Conservation (phyloP, 2,888 invertebrate genomes). For the Ditula angustiorana region DNA sequence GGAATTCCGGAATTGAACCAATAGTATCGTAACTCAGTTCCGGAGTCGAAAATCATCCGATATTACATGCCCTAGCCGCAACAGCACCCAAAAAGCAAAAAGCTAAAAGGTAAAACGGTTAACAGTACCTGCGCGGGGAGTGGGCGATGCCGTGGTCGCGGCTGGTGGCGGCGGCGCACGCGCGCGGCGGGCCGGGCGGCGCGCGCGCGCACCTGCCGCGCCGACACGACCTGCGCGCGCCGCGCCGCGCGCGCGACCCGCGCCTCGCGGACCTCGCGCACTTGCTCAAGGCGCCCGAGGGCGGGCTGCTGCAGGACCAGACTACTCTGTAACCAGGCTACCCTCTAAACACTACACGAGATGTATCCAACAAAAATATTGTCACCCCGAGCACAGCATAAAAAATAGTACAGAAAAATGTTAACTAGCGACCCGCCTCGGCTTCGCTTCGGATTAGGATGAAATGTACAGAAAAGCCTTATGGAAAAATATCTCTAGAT, state of each 20-base stretch:
- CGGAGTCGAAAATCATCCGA: neutral
- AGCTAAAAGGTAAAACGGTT: conserved; percentile 16
- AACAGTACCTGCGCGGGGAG: conserved; percentile 70
- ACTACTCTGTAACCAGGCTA: no score
- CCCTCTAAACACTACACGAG: no score
- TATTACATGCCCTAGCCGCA: neutral
- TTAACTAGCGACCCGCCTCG: no score
- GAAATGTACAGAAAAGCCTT: no score
- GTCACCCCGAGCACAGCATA: no score
- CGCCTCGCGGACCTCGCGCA: conserved; percentile 60
- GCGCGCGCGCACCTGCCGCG: conserved; percentile 67
- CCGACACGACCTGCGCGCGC: conserved; percentile 58
- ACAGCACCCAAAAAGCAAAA: no score
- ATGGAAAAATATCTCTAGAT: no score
- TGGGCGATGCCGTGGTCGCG: conserved; percentile 75
- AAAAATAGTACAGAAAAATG: no score
- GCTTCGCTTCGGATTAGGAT: no score
- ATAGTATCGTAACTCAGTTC: no score
- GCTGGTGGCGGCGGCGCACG: conserved; percentile 58
- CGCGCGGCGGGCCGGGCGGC: conserved; percentile 66
- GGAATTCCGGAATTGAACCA: no score
- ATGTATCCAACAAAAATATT: no score
- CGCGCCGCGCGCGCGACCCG: conserved; percentile 51
- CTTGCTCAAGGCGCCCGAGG: conserved; percentile 60
- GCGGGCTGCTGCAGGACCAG: conserved; percentile 51